Evolutionary conservation across 2,888 invertebrate species (phyloP).

Genomic region (Alloplasta piceator): DNA sequence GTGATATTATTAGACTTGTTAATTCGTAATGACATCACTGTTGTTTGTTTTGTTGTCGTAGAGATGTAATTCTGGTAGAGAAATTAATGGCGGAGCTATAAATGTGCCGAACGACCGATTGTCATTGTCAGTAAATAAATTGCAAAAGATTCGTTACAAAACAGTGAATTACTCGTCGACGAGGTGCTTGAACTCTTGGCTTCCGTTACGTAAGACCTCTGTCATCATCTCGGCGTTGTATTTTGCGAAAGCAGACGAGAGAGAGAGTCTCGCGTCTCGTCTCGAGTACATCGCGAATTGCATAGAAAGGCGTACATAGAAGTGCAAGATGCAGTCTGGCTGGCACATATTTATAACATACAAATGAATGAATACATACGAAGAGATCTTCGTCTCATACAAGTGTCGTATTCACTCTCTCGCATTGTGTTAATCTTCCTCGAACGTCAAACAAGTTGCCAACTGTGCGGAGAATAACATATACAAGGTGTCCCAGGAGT

Average conservation of each 20-base stretch:
- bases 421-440: conserved; percentile 39
- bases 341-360: conserved; percentile 21
- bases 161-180: conserved; percentile 43
- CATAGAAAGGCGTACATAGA: conserved; percentile 5
- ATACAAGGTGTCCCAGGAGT: too few species aligned
- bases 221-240: background rate
- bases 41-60: too few species aligned
- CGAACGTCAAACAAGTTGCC: conserved; percentile 40
- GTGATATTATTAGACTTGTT: too few species aligned
- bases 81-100: too few species aligned
- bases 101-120: background rate
- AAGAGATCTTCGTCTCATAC: conserved; percentile 13
- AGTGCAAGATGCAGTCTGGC: conserved; percentile 42
- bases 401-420: conserved; percentile 48
- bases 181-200: conserved; percentile 61
- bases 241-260: conserved; percentile 1
- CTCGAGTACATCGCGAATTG: conserved; percentile 27
- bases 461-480: background rate
- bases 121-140: conserved; percentile 3
- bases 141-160: conserved; percentile 25
- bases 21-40: too few species aligned
- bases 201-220: conserved; percentile 54
- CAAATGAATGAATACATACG: conserved; percentile 11
- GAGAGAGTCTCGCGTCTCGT: conserved; percentile 30
- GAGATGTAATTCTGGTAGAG: too few species aligned